Percentiles rank a stretch among this genome's conserved stretches.
These are phyloP conservation scores for Campylomormyrus numenius DNA, from an alignment of 2,113 vertebrate species.

Conservation along the genomic window DNA sequence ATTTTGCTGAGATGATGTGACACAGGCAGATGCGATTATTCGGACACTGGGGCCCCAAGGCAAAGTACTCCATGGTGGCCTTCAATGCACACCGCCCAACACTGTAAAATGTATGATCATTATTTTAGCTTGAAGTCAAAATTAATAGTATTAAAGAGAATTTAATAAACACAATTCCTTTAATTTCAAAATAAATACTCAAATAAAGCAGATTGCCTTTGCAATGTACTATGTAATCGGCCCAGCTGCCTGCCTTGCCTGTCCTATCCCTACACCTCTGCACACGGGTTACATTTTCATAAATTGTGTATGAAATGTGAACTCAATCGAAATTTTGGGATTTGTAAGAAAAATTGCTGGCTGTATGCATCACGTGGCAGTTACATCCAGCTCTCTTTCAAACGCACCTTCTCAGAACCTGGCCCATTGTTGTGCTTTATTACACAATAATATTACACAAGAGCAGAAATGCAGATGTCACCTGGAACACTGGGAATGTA, in stretches of 20 bases:
- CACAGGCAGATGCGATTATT: no score
- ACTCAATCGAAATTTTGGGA: not conserved
- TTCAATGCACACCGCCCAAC: no score
- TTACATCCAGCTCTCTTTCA: not conserved
- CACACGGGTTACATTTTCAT: not conserved
- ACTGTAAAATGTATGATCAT: not conserved
- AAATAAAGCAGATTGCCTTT: not conserved
- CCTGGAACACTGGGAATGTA: not conserved
- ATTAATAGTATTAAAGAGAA: not conserved
- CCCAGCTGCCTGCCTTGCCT: not conserved
- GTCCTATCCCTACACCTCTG: not conserved
- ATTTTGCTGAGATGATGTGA: not conserved
- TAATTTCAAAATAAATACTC: not conserved
- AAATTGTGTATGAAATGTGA: not conserved
- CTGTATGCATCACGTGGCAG: not conserved
- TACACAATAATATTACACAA: not conserved
- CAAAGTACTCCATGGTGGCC: no score
- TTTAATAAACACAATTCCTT: not conserved
- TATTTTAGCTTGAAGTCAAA: not conserved
- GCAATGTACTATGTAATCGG: not conserved
- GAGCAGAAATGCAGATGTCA: not conserved
- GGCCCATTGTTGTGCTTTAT: not conserved
- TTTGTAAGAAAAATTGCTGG: not conserved
- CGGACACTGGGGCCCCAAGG: no score
- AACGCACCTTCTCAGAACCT: not conserved